Conservation (phyloP, 53 echinoderm and acorn worm species). For the Henricia sp. region DNA sequence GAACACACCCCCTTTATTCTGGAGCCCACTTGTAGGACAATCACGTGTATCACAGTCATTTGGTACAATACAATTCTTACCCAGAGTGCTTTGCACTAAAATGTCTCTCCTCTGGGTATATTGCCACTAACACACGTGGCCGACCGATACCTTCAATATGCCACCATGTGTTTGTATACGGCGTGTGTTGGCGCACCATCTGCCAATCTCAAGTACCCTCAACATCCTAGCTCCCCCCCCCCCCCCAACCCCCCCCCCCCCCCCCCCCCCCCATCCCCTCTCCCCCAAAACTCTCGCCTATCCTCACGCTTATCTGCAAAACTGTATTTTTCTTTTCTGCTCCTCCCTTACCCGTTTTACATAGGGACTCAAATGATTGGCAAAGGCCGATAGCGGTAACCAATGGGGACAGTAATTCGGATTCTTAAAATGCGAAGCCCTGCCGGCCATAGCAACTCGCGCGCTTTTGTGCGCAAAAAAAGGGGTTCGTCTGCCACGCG, state of each 20-base stretch:
- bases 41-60: not conserved
- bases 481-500: not conserved
- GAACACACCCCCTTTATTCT: no score
- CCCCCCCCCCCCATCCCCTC: not conserved
- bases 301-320: slow-evolving; percentile 18
- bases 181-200: slow-evolving; percentile 29
- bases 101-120: slow-evolving; percentile 17
- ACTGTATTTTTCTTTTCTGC: not conserved
- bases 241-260: no score
- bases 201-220: slow-evolving; percentile 49
- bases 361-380: slow-evolving; percentile 43
- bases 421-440: slow-evolving; percentile 6
- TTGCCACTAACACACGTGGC: slow-evolving; percentile 48
- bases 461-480: slow-evolving; percentile 19
- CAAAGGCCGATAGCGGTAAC: slow-evolving; percentile 56
- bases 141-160: slow-evolving; percentile 56
- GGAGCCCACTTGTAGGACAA: not conserved
- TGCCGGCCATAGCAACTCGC: slow-evolving; percentile 34
- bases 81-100: slow-evolving; percentile 5
- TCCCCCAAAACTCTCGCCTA: no score
- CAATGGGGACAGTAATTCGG: slow-evolving; percentile 55
- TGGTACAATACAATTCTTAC: slow-evolving; percentile 2
- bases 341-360: not conserved
- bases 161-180: slow-evolving; percentile 60
- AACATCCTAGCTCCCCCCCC: slow-evolving; percentile 36